phyloP scores from a whole-genome alignment of 2,797 vertebrate genomes.

The Melanotaenia boesemani region DNA sequence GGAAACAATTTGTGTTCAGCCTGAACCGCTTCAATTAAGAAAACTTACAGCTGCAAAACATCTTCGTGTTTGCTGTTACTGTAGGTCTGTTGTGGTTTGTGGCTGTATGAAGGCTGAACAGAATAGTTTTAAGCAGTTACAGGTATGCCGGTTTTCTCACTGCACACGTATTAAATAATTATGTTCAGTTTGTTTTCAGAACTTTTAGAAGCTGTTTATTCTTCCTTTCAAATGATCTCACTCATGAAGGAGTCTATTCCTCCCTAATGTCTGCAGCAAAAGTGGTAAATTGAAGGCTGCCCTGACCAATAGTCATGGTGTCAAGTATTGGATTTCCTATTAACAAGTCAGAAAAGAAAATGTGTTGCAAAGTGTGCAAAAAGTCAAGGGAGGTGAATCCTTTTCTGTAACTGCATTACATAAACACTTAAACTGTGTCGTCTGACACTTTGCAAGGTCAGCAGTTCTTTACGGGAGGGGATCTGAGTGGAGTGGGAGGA shows the following conservation, averaged over 20 bases:
- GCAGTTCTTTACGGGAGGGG: conserved; percentile 19
- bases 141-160: not conserved
- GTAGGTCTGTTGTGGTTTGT: not conserved
- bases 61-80: not conserved
- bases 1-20: conserved; percentile 16
- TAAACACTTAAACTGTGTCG: conserved; percentile 5
- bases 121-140: not conserved
- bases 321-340: not conserved
- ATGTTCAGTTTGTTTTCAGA: not conserved
- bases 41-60: not conserved
- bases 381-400: conserved; percentile 16
- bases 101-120: not conserved
- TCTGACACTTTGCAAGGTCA: conserved; percentile 16
- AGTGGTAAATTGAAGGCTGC: not conserved
- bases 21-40: not conserved
- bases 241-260: not conserved
- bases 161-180: not conserved
- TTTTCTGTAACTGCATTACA: conserved; percentile 10
- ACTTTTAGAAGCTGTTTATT: not conserved
- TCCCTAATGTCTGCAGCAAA: not conserved
- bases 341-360: not conserved
- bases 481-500: conserved; percentile 28
- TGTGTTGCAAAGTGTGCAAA: not conserved
- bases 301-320: not conserved
- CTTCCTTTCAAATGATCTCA: not conserved